Base-by-base conservation (phyloP, 64 coral and sea anemone genomes). In the Actinia tenebrosa region DNA sequence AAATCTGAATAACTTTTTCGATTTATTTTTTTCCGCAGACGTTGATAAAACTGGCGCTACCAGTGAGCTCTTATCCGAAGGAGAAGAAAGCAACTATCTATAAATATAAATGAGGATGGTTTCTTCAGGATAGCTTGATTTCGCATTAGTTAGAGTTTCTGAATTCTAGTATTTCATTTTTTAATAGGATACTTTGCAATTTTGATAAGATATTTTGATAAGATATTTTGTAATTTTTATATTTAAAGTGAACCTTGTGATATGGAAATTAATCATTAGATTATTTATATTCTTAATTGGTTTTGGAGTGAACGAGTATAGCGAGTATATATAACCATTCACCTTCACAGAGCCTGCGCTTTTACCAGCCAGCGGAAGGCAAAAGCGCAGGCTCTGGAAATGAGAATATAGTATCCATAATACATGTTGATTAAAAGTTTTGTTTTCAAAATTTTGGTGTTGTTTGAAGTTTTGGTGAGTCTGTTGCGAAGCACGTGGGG, bases 21-120 rank as follows among this genome's bases (percentile, higher is more conserved):
- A 2, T 75, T 75, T 75, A 3, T 11, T 2, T 42, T 75, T 10
- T 42, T 9, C 22, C 16, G 25, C 26, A 75, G 69, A 75, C 25
- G 25, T 75, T 42, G 69, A 75, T 43, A 16, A 10, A 42, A 69
- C 18, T 69, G 64, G 22, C 30, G 8, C 19, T 71, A 71, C 66
- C 10, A 71, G 23, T 6, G 79, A 81, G 46, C 79, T 53, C 1
- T 52, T 81, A 3, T 81, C 79, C 17, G 79, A 81, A 5, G 79
- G 79, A 81, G 50, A 81, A 20, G 45, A 81, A 81, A 81, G 79
- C 79, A 81, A 81, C 79, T 81, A 81, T 81, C 50, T 81, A 20
- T 81, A 23, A 81, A 81, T 7, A 26, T 22, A 75, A 23, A 25
- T 2, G 23, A 17, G 69, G 7, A 13, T 15, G 13, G 10, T 18